Percentiles rank a stretch among this genome's conserved stretches.
Conservation (phyloP, 2,113 vertebrate species). For the Naja naja region DNA sequence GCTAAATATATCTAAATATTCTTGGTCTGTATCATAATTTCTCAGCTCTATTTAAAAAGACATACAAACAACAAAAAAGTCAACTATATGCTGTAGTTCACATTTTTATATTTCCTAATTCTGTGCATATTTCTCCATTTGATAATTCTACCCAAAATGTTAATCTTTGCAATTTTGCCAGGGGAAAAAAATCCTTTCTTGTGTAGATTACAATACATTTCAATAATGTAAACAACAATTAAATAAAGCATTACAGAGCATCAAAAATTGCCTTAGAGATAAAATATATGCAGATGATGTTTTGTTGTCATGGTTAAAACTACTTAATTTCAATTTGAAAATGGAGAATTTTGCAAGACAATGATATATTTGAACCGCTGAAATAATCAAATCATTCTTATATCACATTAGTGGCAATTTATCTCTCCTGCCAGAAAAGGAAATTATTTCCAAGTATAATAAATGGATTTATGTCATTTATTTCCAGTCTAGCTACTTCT, state of each 20-base stretch:
- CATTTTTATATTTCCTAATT: constrained; percentile 4
- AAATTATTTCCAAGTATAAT: constrained; percentile 69
- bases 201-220: constrained; percentile 48
- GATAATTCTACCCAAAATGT: constrained; percentile 52
- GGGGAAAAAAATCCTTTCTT: constrained; percentile 41
- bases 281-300: constrained; percentile 73
- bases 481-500: constrained; percentile 65
- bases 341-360: constrained; percentile 67
- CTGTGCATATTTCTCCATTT: background rate
- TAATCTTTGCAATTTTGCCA: constrained; percentile 52
- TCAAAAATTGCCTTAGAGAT: constrained; percentile 67
- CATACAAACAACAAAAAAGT: background rate
- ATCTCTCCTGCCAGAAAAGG: constrained; percentile 71
- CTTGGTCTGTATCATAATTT: background rate
- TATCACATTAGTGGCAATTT: constrained; percentile 70
- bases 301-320: constrained; percentile 69
- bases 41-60: background rate
- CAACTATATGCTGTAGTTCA: constrained; percentile 12
- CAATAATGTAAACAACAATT: constrained; percentile 68
- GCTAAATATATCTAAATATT: background rate
- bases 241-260: constrained; percentile 65
- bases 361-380: constrained; percentile 71
- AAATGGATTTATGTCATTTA: constrained; percentile 67
- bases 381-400: constrained; percentile 74
- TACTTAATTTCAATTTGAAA: constrained; percentile 75